Evolutionary conservation across 1,140 invertebrate genomes (phyloP).

Genomic region (Chironomus tepperi): DNA sequence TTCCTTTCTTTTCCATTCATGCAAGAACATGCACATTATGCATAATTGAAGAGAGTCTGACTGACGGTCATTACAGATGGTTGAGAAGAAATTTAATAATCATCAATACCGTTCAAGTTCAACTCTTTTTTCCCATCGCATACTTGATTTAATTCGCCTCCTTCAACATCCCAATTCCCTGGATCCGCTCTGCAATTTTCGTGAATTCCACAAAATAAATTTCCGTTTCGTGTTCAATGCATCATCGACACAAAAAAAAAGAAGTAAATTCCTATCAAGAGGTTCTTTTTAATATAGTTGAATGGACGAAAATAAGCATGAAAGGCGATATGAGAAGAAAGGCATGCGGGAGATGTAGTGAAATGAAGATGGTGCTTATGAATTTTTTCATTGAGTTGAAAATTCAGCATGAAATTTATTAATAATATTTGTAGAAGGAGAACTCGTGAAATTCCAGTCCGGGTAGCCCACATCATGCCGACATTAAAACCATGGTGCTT

Average conservation of each 20-base stretch:
- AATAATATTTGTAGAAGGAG: no score
- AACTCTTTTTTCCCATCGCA: background rate
- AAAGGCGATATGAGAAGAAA: background rate
- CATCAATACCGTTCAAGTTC: background rate
- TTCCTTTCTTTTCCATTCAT: background rate
- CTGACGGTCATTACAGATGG: no score
- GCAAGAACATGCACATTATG: background rate
- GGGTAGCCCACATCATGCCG: background rate
- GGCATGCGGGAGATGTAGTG: background rate
- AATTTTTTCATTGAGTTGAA: background rate
- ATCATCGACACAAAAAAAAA: background rate
- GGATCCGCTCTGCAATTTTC: background rate
- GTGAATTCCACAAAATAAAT: constrained; percentile 2
- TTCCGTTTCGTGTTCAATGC: background rate
- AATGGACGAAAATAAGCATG: background rate
- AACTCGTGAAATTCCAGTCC: background rate
- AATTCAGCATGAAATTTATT: background rate
- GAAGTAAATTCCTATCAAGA: background rate
- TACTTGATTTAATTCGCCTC: background rate
- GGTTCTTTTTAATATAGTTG: background rate
- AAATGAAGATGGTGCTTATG: constrained; percentile 4
- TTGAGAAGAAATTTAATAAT: background rate
- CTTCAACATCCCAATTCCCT: background rate
- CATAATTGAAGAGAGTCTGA: background rate
- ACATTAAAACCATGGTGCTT: background rate